Evolutionary conservation across 2,888 invertebrate species (phyloP).

Genomic region (Fragum sueziense): DNA sequence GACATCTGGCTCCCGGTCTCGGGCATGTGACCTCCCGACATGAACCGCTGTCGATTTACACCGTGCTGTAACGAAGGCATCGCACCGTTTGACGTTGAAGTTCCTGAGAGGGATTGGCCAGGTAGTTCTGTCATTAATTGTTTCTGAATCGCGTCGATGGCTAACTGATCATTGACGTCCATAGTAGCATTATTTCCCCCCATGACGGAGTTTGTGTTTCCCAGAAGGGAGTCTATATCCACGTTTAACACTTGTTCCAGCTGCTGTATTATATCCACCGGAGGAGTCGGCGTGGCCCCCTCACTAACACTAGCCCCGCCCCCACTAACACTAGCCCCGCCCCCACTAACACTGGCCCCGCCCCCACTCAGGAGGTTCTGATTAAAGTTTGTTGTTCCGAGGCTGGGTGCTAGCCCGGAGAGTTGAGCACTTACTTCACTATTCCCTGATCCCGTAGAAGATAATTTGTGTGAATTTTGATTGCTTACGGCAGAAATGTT

Average conservation of each 20-base stretch:
- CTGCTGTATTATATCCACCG: slow-evolving; percentile 66
- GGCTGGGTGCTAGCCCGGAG: neutral
- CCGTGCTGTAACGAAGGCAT: slow-evolving; percentile 31
- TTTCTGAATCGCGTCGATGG: slow-evolving; percentile 94
- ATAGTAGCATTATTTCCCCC: slow-evolving; percentile 83
- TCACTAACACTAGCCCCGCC: neutral
- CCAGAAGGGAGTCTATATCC: slow-evolving; percentile 70
- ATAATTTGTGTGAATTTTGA: slow-evolving; percentile 7
- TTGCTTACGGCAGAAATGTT: slow-evolving; percentile 10
- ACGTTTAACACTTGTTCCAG: slow-evolving; percentile 74
- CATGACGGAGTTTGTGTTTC: slow-evolving; percentile 38
- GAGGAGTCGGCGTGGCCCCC: neutral
- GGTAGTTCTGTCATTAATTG: slow-evolving; percentile 89
- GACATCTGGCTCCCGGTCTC: slow-evolving; percentile 14
- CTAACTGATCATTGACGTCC: slow-evolving; percentile 87
- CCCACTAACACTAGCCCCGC: neutral
- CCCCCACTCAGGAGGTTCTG: neutral
- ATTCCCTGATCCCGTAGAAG: slow-evolving; percentile 18
- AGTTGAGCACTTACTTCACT: slow-evolving; percentile 36
- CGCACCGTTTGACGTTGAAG: slow-evolving; percentile 1
- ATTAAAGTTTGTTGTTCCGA: neutral
- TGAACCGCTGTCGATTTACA: slow-evolving; percentile 40
- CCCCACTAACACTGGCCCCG: neutral
- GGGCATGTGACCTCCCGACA: slow-evolving; percentile 26
- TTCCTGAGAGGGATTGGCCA: slow-evolving; percentile 19